These are phyloP conservation scores for Lepidurus packardi DNA, from an alignment of 1,140 invertebrate genomes.

Conservation along the genomic window DNA sequence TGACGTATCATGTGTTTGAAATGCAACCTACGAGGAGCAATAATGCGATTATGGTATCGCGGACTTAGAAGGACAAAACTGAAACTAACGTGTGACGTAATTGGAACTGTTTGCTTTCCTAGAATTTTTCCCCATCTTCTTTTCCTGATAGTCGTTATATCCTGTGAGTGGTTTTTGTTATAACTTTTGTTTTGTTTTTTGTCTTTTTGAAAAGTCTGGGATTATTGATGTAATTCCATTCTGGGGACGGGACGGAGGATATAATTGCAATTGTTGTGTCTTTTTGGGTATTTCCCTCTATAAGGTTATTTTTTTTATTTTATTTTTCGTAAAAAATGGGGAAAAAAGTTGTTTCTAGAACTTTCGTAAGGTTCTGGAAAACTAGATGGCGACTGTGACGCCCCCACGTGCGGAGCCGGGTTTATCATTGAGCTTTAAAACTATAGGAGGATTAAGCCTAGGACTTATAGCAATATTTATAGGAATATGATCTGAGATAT, in stretches of 20 bases:
- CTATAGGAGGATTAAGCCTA: slow-evolving; percentile 8
- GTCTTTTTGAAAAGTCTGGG: not conserved
- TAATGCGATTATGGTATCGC: not conserved
- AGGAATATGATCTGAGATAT: not conserved
- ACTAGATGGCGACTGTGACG: not conserved
- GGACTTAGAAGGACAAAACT: not conserved
- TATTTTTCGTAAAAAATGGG: not conserved
- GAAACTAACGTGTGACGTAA: slow-evolving; percentile 2
- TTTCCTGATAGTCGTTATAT: not conserved
- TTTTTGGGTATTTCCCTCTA: no score
- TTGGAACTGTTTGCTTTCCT: not conserved
- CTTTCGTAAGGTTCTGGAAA: not conserved
- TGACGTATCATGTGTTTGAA: slow-evolving; percentile 4
- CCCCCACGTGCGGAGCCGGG: not conserved
- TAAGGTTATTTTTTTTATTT: not conserved
- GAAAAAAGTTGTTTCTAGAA: not conserved
- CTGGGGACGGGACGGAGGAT: no score
- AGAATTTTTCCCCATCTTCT: not conserved
- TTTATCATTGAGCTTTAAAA: slow-evolving; percentile 16
- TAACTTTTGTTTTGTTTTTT: no score
- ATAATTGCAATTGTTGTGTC: no score
- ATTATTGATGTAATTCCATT: not conserved
- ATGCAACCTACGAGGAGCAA: slow-evolving; percentile 18
- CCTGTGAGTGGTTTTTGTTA: no score
- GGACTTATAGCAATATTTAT: slow-evolving; percentile 22